These are phyloP conservation scores for Rhynchopsitta pachyrhyncha DNA, from an alignment of 2,113 vertebrate species.

Conservation along the genomic window DNA sequence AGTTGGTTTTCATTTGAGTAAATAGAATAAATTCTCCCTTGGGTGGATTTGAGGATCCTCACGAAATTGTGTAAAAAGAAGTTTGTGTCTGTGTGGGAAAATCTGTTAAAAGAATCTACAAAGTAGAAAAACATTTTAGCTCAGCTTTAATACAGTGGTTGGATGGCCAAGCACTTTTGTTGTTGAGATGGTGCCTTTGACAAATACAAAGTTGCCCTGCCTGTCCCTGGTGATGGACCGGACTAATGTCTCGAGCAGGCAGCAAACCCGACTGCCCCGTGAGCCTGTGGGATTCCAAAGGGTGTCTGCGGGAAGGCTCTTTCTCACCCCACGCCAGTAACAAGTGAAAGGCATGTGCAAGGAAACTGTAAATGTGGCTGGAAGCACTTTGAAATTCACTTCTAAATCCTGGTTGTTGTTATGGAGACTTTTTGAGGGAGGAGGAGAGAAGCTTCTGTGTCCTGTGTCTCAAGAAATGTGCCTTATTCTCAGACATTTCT, in stretches of 20 bases:
- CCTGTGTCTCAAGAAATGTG: neutral
- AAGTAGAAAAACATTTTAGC: neutral
- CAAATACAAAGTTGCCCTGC: fast-evolving
- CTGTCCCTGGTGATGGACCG: fast-evolving
- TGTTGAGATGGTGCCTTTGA: neutral
- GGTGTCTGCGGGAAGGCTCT: neutral
- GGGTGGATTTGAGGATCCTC: neutral
- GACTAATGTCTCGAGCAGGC: fast-evolving
- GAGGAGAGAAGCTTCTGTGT: neutral
- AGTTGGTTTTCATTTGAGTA: neutral
- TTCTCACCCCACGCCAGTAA: neutral
- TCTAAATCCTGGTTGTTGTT: neutral
- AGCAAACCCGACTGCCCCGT: fast-evolving
- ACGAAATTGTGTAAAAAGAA: neutral
- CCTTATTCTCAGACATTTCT: neutral
- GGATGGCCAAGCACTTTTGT: neutral
- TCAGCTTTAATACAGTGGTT: neutral
- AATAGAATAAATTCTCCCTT: neutral
- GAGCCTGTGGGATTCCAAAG: fast-evolving
- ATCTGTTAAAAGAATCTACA: neutral
- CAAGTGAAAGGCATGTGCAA: neutral
- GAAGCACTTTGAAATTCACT: neutral
- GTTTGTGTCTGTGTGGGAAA: neutral
- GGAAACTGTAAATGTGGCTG: neutral
- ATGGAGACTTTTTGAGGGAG: neutral